Evolutionary conservation across 2,797 vertebrate genomes (phyloP).

Genomic region (Echeneis naucrates): DNA sequence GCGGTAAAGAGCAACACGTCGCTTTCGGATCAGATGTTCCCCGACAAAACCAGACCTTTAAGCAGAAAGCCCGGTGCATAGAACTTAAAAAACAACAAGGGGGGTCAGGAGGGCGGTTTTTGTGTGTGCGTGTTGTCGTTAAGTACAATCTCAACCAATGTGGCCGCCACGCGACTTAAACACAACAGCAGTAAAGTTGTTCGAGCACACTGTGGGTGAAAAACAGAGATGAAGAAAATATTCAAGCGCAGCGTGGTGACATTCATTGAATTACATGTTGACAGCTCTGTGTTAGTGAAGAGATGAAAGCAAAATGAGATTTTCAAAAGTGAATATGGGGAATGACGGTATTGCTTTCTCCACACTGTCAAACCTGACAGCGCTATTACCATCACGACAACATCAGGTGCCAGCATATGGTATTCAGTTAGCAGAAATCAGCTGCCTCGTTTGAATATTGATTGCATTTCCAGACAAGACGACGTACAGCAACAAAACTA

Average conservation of each 20-base stretch:
- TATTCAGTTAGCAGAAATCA: slow-evolving; percentile 61
- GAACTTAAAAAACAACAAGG: no score
- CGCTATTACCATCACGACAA: slow-evolving; percentile 70
- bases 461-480: slow-evolving; percentile 52
- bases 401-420: slow-evolving; percentile 62
- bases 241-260: slow-evolving; percentile 61
- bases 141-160: slow-evolving; percentile 39
- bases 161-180: slow-evolving; percentile 37
- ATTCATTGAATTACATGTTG: slow-evolving; percentile 77
- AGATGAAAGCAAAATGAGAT: slow-evolving; percentile 82
- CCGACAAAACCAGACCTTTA: background rate
- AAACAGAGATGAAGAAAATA: slow-evolving; percentile 57
- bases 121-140: slow-evolving; percentile 35
- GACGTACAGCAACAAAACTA: background rate
- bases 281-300: slow-evolving; percentile 74
- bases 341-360: slow-evolving; percentile 78
- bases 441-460: slow-evolving; percentile 60
- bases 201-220: slow-evolving; percentile 19
- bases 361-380: slow-evolving; percentile 79
- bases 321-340: slow-evolving; percentile 80
- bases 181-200: slow-evolving; percentile 32
- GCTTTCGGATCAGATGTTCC: slow-evolving; percentile 47
- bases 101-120: background rate
- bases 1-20: slow-evolving; percentile 56
- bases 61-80: background rate